Evolutionary conservation across 2,797 vertebrate genomes (phyloP).

Genomic region (Mormyrus proboscirostris): DNA sequence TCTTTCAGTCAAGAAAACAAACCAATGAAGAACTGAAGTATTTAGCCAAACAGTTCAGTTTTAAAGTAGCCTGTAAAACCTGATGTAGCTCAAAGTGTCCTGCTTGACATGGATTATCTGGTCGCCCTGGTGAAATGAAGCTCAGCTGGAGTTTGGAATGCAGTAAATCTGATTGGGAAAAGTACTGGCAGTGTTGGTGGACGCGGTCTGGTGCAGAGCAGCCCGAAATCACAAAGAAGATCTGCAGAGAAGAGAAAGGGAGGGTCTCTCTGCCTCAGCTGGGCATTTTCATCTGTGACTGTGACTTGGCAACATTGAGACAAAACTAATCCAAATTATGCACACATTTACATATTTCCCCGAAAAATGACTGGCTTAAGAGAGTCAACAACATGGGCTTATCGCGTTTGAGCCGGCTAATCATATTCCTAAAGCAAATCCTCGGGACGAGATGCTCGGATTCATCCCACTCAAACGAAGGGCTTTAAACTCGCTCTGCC

Average conservation of each 20-base stretch:
- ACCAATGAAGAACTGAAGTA: neutral
- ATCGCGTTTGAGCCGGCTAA: neutral
- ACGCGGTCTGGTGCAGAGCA: neutral
- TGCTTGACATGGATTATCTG: neutral
- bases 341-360: neutral
- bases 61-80: neutral
- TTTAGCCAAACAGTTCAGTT: neutral
- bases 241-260: neutral
- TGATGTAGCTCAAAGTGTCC: neutral
- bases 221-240: neutral
- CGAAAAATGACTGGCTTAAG: neutral
- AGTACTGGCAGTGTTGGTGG: neutral
- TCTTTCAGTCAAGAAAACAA: neutral
- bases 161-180: neutral
- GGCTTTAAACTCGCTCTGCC: neutral
- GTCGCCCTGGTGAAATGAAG: neutral
- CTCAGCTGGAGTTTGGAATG: neutral
- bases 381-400: neutral
- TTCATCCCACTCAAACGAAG: neutral
- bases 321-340: neutral
- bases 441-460: neutral
- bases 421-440: neutral
- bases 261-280: neutral
- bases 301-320: neutral
- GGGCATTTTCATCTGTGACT: neutral